Evolutionary conservation across 2,113 vertebrate genomes (phyloP), one percentile per base, ranked within the genome.

Genomic region (Oryzias celebensis): DNA sequence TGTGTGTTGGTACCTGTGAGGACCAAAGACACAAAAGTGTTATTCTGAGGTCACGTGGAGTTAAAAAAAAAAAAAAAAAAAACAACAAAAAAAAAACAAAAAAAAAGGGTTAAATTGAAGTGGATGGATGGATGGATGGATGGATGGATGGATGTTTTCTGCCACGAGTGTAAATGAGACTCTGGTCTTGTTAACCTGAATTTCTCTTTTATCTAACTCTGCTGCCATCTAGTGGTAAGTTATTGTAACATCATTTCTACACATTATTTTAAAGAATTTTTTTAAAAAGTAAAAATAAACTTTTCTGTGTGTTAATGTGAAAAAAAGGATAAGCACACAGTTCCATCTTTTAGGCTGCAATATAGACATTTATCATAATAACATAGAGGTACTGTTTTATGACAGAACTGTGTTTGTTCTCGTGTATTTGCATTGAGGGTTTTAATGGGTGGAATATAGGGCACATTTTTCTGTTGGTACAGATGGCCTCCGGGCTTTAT

Each of bases 141-240:
- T 52, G 42, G 5, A 61, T 60, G 62, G n/a, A 31, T 52, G 42
- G 50, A 78, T 78, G 73, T 46, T 66, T 41, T 58, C 52, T 78
- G 68, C 60, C 62, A 52, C 55, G 71, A 75, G 68, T 70, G 73
- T 41, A 1, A 5, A 44, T 86, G 84, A 89, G 58, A 63, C 85
- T 75, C 81, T 77, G 36, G 58, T 14, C 77, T 42, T 17, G 52
- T 22, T 28, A 41, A 44, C 20, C 73, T 49, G 42, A 49, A 8
- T 47, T 43, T 36, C 48, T 66, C n/a, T 55, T 65, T 63, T 7
- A 16, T 14, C 8, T 77, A 44, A 2, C 24, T 36, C 58, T 23
- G 28, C 72, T 82, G 84, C 76, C 88, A 81, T 63, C 88, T 84
- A 75, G 81, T 80, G 88, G 65, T 56, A n/a, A 51, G 2, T 10